A percentile compares a stretch with the other conserved stretches of the same genome.
phyloP scores from a whole-genome alignment of 2,888 invertebrate genomes.

The Arrhopalites spinosus region DNA sequence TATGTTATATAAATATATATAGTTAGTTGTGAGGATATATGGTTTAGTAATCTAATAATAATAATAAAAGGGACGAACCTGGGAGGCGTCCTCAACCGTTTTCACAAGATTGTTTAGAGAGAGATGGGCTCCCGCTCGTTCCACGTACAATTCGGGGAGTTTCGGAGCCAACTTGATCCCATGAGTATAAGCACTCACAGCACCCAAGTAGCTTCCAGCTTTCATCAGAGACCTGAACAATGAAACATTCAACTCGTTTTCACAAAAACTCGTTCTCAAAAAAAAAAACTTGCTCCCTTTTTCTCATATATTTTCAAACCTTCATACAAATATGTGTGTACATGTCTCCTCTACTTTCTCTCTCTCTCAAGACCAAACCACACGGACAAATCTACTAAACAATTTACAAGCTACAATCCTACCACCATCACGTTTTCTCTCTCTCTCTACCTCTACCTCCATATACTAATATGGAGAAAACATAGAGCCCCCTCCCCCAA shows the following conservation, averaged over 20 bases:
- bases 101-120: slow-evolving; percentile 75
- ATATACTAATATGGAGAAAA: not conserved
- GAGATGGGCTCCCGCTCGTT: slow-evolving; percentile 80
- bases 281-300: not conserved
- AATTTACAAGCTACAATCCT: not conserved
- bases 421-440: not conserved
- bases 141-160: slow-evolving; percentile 74
- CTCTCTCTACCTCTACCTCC: not conserved
- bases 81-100: slow-evolving; percentile 67
- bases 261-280: not conserved
- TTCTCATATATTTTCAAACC: not conserved
- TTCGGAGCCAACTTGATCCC: slow-evolving; percentile 76
- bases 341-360: not conserved
- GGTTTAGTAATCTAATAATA: slow-evolving; percentile 11
- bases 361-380: not conserved
- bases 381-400: no score
- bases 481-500: not conserved
- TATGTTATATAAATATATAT: no score
- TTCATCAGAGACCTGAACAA: slow-evolving; percentile 70
- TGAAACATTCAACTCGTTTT: not conserved
- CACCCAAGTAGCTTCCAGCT: slow-evolving; percentile 75
- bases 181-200: slow-evolving; percentile 79
- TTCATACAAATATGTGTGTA: no score
- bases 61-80: slow-evolving; percentile 58
- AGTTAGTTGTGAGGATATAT: not conserved